Conservation (phyloP, 2,888 invertebrate species). For the Vandiemenella viatica region DNA sequence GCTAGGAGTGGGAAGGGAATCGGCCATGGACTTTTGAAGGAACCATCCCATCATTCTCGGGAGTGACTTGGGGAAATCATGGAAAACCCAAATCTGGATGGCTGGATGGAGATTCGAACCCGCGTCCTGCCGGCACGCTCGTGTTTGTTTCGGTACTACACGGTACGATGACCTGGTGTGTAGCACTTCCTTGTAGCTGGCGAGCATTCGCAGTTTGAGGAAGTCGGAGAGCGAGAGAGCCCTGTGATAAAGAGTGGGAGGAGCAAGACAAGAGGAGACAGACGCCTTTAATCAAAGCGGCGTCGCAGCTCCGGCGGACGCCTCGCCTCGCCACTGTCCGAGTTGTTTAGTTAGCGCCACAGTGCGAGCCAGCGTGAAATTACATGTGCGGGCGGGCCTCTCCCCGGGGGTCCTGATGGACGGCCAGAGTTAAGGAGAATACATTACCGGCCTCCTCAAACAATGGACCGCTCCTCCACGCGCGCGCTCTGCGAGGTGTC, state of each 20-base stretch:
- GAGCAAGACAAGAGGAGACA: background rate
- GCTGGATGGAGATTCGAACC: too few species aligned
- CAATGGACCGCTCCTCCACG: constrained; percentile 25
- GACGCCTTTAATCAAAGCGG: constrained; percentile 3
- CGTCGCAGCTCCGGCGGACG: background rate
- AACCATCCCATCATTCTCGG: too few species aligned
- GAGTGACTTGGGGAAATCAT: too few species aligned
- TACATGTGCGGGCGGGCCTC: constrained; percentile 23
- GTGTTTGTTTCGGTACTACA: too few species aligned
- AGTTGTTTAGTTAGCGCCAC: constrained; percentile 2
- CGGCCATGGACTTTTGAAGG: too few species aligned
- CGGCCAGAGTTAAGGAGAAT: constrained; percentile 16
- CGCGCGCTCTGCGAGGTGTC: background rate
- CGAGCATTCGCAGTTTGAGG: too few species aligned
- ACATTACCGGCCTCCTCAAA: constrained; percentile 22
- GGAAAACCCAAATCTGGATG: too few species aligned
- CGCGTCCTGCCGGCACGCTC: too few species aligned
- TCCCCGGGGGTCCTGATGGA: constrained; percentile 17
- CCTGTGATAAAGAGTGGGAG: background rate
- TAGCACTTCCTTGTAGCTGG: too few species aligned
- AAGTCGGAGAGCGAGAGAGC: too few species aligned
- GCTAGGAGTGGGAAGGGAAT: too few species aligned
- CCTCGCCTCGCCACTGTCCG: background rate
- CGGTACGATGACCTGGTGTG: too few species aligned
- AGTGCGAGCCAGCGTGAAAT: constrained; percentile 42